These are phyloP conservation scores for Drosophila melanica DNA, from an alignment of 1,140 invertebrate genomes.

Conservation along the genomic window DNA sequence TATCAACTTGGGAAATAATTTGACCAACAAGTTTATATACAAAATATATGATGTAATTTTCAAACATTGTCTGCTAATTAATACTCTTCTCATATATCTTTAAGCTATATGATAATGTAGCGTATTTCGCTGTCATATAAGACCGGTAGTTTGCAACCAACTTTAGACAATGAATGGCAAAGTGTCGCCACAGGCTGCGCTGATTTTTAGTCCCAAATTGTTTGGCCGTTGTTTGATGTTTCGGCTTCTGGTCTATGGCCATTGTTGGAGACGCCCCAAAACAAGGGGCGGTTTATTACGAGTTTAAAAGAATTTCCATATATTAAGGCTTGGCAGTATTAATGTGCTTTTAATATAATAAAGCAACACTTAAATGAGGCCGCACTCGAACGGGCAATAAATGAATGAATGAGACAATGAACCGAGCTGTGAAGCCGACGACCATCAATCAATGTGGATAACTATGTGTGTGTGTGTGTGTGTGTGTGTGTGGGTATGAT, in stretches of 20 bases:
- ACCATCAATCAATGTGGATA: slow-evolving; percentile 66
- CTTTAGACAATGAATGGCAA: slow-evolving; percentile 42
- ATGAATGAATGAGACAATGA: slow-evolving; percentile 39
- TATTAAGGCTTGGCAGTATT: slow-evolving; percentile 9
- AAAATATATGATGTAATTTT: too few relatives aligned
- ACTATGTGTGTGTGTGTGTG: slow-evolving; percentile 21
- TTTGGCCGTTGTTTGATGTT: slow-evolving; percentile 38
- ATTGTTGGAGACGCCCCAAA: slow-evolving; percentile 12
- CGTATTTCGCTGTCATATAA: slow-evolving; percentile 1
- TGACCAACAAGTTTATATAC: too few relatives aligned
- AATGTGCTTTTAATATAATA: slow-evolving; percentile 52
- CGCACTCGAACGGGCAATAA: slow-evolving; percentile 26
- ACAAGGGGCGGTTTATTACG: slow-evolving; percentile 28
- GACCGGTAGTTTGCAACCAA: neutral
- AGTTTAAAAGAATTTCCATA: slow-evolving; percentile 33
- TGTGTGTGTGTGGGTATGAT: slow-evolving; percentile 39
- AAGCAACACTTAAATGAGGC: slow-evolving; percentile 46
- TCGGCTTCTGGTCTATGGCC: slow-evolving; percentile 22
- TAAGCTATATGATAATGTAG: neutral
- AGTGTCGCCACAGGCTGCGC: slow-evolving; percentile 28
- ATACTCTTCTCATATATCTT: too few relatives aligned
- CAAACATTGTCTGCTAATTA: too few relatives aligned
- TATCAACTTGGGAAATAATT: too few relatives aligned
- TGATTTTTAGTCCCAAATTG: slow-evolving; percentile 46
- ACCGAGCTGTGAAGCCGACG: slow-evolving; percentile 5